Conservation (phyloP, 2,113 vertebrate species). For the Sakesphorus luctuosus region DNA sequence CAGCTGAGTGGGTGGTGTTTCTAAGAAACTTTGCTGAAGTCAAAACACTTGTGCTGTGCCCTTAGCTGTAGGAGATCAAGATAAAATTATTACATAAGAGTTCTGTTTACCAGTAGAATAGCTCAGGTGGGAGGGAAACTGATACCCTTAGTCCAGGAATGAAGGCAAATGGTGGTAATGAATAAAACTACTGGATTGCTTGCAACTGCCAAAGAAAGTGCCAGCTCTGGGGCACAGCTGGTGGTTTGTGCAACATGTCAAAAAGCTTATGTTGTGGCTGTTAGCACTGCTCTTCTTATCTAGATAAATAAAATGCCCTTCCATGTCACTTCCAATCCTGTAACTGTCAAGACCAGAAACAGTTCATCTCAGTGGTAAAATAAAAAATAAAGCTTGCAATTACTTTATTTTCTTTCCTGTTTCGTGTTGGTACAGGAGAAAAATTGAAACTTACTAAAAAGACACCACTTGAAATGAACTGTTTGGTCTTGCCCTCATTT, state of each 20-base stretch:
- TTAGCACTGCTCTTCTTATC: not conserved
- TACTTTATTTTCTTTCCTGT: not conserved
- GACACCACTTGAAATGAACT: not conserved
- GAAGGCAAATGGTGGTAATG: not conserved
- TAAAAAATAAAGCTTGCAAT: not conserved
- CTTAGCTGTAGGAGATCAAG: not conserved
- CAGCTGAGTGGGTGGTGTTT: not conserved
- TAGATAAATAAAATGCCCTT: constrained; percentile 48
- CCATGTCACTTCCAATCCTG: constrained; percentile 31
- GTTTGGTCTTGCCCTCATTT: not conserved
- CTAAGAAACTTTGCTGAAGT: not conserved
- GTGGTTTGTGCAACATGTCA: constrained; percentile 32
- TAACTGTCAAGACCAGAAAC: constrained; percentile 6
- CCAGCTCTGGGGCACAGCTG: constrained; percentile 54
- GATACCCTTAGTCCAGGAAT: not conserved
- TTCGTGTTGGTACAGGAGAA: not conserved
- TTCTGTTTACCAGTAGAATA: not conserved
- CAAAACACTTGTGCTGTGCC: not conserved
- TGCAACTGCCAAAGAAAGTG: not conserved
- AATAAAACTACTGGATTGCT: not conserved
- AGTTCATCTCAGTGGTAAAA: not conserved
- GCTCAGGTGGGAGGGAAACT: not conserved
- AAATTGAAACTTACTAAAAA: not conserved
- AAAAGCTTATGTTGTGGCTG: constrained; percentile 59
- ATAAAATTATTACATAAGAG: not conserved